Conservation (phyloP, 2,113 vertebrate species). For the Microtus oregoni region DNA sequence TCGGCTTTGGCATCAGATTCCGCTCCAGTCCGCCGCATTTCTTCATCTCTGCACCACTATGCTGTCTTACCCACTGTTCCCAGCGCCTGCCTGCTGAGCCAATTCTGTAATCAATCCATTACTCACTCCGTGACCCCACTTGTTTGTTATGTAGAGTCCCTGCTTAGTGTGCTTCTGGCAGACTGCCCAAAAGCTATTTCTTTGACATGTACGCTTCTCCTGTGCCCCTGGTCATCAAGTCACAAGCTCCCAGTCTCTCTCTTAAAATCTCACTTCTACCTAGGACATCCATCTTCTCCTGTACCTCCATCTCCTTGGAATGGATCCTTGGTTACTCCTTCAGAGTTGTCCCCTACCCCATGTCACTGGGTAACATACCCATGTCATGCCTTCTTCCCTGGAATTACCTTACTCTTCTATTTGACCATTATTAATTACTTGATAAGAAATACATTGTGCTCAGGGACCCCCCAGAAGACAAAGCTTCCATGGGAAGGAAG, state of each 20-base stretch:
- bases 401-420: not conserved
- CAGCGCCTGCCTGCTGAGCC: too few relatives aligned
- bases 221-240: not conserved
- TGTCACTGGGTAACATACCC: too few relatives aligned
- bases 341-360: rapidly evolving
- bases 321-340: not conserved
- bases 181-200: not conserved
- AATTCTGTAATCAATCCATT: not conserved
- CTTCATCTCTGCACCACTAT: not conserved
- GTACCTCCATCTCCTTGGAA: rapidly evolving
- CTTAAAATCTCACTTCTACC: not conserved
- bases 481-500: rapidly evolving
- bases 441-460: not conserved
- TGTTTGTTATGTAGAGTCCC: not conserved
- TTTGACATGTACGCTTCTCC: not conserved
- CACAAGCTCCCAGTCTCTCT: not conserved
- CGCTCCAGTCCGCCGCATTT: not conserved
- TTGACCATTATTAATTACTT: not conserved
- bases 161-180: not conserved
- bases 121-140: not conserved
- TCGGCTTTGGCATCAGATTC: not conserved
- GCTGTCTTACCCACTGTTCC: rapidly evolving
- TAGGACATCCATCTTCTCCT: not conserved
- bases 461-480: rapidly evolving
- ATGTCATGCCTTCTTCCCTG: not conserved